A percentile compares a stretch with the other conserved stretches of the same genome.
Conservation (phyloP, 1,140 invertebrate species). For the Ceratosolen fusciceps region DNA sequence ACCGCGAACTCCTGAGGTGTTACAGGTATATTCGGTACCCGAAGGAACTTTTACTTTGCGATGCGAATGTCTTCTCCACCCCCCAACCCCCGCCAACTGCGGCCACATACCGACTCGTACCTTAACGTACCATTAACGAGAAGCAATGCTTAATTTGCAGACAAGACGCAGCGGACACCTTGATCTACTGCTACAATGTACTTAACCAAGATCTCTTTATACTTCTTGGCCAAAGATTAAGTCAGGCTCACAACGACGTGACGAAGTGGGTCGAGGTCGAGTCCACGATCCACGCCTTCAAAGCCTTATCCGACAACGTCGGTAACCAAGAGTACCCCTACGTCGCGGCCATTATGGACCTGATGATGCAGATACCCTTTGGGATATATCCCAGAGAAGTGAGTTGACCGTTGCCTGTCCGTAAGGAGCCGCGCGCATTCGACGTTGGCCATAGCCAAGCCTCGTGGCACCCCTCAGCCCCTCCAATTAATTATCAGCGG, state of each 20-base stretch:
- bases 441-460: too few species aligned
- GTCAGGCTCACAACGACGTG: conserved; percentile 52
- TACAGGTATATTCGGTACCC: conserved; percentile 74
- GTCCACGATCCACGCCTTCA: conserved; percentile 86
- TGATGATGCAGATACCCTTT: conserved; percentile 79
- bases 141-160: conserved; percentile 23
- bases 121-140: too few species aligned
- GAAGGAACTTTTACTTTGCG: too few species aligned
- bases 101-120: too few species aligned
- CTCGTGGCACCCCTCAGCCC: too few species aligned
- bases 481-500: too few species aligned
- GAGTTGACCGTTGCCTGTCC: background rate
- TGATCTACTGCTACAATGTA: conserved; percentile 88
- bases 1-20: conserved; percentile 88
- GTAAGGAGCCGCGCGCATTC: too few species aligned
- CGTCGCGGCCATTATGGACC: conserved; percentile 77
- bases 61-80: too few species aligned
- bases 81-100: too few species aligned
- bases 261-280: conserved; percentile 80
- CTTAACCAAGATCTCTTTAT: conserved; percentile 80
- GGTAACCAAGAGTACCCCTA: conserved; percentile 76
- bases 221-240: conserved; percentile 75
- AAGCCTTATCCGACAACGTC: conserved; percentile 77
- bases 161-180: conserved; percentile 91
- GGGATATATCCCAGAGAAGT: conserved; percentile 70